These are phyloP conservation scores for Dendrocincla fuliginosa DNA, from an alignment of 2,797 vertebrate genomes.

Conservation along the genomic window DNA sequence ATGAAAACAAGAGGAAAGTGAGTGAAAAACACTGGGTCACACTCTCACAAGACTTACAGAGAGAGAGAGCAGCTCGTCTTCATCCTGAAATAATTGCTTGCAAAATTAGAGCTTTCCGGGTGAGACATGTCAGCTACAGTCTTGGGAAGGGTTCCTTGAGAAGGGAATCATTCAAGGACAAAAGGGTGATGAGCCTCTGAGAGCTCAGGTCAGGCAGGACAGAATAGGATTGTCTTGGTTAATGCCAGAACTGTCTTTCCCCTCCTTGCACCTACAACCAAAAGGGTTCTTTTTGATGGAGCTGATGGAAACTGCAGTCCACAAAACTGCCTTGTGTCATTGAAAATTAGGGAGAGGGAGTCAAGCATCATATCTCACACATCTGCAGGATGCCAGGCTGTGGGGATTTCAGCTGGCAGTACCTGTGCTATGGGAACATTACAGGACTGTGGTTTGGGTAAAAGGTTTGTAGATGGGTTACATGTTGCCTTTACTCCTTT, in stretches of 20 bases:
- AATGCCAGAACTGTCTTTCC: neutral
- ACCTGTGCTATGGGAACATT: neutral
- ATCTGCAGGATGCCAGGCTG: neutral
- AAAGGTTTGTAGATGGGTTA: neutral
- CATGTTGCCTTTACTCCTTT: neutral
- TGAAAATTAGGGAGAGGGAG: neutral
- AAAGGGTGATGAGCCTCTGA: neutral
- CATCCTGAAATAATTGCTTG: neutral
- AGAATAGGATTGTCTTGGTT: neutral
- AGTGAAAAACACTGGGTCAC: neutral
- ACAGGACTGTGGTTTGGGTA: neutral
- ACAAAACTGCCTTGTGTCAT: neutral
- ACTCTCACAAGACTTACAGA: neutral
- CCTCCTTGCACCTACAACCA: no score
- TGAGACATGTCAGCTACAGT: neutral
- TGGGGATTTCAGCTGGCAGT: neutral
- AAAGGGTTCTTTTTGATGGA: neutral
- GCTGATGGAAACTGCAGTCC: neutral
- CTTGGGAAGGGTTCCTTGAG: neutral
- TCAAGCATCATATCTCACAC: neutral
- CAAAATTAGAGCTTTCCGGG: neutral
- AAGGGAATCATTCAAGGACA: neutral
- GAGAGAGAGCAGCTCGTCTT: neutral
- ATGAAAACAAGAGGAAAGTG: neutral
- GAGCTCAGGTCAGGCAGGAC: accelerated